phyloP scores from a whole-genome alignment of 2,888 invertebrate genomes.

The Heliconius sara region DNA sequence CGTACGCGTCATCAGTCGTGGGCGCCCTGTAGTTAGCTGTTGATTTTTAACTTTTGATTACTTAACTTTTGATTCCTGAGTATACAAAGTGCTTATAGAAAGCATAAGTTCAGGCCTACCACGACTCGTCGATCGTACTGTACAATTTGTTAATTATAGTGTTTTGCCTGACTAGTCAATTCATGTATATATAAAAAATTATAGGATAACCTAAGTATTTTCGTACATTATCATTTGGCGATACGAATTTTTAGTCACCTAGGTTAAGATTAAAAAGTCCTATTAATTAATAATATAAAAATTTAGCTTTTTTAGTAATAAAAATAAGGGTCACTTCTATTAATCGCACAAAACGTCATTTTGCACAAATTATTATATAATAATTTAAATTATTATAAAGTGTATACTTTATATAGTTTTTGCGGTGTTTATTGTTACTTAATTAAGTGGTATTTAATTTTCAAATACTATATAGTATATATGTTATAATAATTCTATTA shows the following conservation, averaged over 20 bases:
- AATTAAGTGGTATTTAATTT: too few relatives aligned
- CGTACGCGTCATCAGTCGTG: not conserved
- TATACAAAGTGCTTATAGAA: not conserved
- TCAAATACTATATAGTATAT: too few relatives aligned
- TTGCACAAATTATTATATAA: not conserved
- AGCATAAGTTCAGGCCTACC: not conserved
- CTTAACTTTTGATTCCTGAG: too few relatives aligned
- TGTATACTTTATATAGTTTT: too few relatives aligned
- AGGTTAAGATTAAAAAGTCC: conserved; percentile 9
- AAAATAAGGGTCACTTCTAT: not conserved
- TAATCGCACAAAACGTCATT: not conserved
- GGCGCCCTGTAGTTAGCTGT: too few relatives aligned
- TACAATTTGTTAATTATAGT: conserved; percentile 6
- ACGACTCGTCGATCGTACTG: not conserved
- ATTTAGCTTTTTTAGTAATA: not conserved
- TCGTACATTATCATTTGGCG: conserved; percentile 1
- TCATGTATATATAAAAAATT: conserved; percentile 47
- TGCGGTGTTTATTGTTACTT: not conserved
- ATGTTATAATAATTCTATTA: too few relatives aligned
- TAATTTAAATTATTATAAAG: too few relatives aligned
- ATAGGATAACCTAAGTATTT: conserved; percentile 12
- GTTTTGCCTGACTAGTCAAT: conserved; percentile 67
- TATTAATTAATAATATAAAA: not conserved
- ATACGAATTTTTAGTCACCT: conserved; percentile 28
- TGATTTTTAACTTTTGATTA: too few relatives aligned